Conservation (phyloP, 2,888 invertebrate genomes). For the Margaritifera margaritifera region DNA sequence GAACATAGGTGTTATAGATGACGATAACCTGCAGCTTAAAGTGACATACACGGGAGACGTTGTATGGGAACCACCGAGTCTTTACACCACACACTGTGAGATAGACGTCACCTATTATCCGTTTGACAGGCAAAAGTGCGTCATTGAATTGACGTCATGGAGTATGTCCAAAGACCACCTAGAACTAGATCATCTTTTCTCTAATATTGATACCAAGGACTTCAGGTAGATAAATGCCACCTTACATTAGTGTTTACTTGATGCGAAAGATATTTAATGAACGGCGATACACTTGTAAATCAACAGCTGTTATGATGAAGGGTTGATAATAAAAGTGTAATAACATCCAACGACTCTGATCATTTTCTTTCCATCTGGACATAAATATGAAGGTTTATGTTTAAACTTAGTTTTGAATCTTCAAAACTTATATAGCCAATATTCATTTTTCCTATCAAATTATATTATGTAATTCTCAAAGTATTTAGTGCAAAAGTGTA, state of each 20-base stretch:
- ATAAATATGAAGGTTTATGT: too few relatives aligned
- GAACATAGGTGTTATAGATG: constrained; percentile 13
- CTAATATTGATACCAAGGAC: constrained; percentile 17
- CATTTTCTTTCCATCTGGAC: too few relatives aligned
- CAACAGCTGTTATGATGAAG: not conserved
- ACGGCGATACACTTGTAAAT: not conserved
- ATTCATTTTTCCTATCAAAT: too few relatives aligned
- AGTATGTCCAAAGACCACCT: constrained; percentile 23
- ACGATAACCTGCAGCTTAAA: constrained; percentile 17
- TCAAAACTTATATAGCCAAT: too few relatives aligned
- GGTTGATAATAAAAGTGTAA: too few relatives aligned
- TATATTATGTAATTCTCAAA: too few relatives aligned
- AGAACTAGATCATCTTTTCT: constrained; percentile 13
- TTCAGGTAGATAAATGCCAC: not conserved
- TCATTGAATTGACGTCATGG: constrained; percentile 29
- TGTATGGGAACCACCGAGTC: constrained; percentile 32
- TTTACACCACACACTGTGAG: constrained; percentile 27
- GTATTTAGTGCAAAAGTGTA: too few relatives aligned
- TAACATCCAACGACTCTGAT: too few relatives aligned
- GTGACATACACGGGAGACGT: constrained; percentile 24
- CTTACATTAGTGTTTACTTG: not conserved
- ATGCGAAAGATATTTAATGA: not conserved
- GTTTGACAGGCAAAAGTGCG: constrained; percentile 32
- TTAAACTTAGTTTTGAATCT: too few relatives aligned
- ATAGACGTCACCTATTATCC: constrained; percentile 37